These are phyloP conservation scores for Trachops cirrhosus DNA, from an alignment of 2,797 vertebrate species.

Conservation along the genomic window DNA sequence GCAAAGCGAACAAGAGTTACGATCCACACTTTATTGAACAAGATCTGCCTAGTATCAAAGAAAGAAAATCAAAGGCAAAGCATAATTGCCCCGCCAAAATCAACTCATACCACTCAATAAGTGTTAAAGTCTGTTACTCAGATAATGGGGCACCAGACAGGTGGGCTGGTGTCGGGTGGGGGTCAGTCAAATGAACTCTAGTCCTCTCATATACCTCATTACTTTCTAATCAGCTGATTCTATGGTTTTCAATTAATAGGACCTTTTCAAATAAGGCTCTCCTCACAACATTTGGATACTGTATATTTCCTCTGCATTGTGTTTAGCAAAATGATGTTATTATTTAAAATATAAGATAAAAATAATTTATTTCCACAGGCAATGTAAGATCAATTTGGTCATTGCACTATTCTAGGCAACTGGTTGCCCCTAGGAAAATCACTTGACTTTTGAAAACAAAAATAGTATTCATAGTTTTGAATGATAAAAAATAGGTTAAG, in stretches of 20 bases:
- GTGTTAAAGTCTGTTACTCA: neutral
- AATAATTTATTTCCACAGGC: neutral
- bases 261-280: neutral
- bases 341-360: neutral
- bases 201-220: neutral
- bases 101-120: neutral
- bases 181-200: neutral
- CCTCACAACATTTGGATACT: neutral
- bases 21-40: neutral
- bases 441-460: neutral
- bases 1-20: neutral
- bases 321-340: neutral
- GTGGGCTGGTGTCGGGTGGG: accelerated
- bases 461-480: neutral
- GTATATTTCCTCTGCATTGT: neutral
- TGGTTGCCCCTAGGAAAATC: neutral
- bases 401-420: neutral
- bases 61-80: conserved; percentile 26
- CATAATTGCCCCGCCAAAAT: neutral
- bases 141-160: neutral
- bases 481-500: neutral
- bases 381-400: neutral
- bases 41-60: neutral
- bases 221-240: neutral
- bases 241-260: neutral